phyloP scores from a whole-genome alignment of 2,797 vertebrate genomes.

The Sebastiscus tertius region DNA sequence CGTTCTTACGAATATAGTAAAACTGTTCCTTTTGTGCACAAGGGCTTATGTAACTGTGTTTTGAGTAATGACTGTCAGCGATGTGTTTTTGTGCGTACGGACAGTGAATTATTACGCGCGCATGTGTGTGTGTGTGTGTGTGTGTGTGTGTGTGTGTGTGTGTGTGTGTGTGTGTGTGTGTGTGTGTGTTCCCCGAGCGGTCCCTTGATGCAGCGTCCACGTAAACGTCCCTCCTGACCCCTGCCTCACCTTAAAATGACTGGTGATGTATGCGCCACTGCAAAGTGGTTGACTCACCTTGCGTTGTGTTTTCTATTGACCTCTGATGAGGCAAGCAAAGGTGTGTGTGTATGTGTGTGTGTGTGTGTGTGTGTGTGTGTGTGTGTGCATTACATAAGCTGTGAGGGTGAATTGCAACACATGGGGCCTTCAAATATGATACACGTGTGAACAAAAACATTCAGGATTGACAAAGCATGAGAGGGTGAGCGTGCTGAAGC shows the following conservation, averaged over 20 bases:
- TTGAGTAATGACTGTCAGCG: conserved; percentile 6
- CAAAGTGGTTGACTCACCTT: conserved; percentile 76
- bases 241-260: conserved; percentile 62
- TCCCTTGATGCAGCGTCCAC: conserved; percentile 46
- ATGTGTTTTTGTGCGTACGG: neutral
- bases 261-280: conserved; percentile 56
- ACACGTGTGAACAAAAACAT: conserved; percentile 3
- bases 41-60: conserved; percentile 6
- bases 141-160: neutral
- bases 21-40: neutral
- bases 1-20: neutral
- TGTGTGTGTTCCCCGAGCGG: conserved; percentile 10
- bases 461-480: conserved; percentile 25
- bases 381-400: conserved; percentile 38
- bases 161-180: conserved; percentile 10
- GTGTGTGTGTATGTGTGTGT: conserved; percentile 15
- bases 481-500: conserved; percentile 28
- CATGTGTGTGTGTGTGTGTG: conserved; percentile 1
- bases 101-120: conserved; percentile 2
- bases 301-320: conserved; percentile 68
- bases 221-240: conserved; percentile 51
- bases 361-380: neutral
- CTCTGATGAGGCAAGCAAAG: conserved; percentile 51
- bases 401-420: neutral
- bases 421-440: neutral